Evolutionary conservation across 2,888 invertebrate species (phyloP).

Genomic region (Hypolimnas misippus): DNA sequence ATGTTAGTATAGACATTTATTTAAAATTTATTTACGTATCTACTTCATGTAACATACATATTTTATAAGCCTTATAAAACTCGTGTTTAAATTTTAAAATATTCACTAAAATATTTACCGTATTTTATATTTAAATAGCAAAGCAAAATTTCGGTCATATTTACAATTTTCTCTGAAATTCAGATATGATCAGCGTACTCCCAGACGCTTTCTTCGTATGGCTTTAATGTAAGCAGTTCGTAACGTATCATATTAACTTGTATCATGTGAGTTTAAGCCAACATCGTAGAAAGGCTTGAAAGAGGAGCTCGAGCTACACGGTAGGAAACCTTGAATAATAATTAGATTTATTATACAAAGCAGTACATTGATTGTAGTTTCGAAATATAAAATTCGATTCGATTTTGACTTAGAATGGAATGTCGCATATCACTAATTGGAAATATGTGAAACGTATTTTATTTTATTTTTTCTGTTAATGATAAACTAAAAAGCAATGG

Average conservation of each 20-base stretch:
- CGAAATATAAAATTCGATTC: constrained; percentile 11
- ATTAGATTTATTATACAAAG: constrained; percentile 35
- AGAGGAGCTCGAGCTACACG: constrained; percentile 26
- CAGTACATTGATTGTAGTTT: constrained; percentile 9
- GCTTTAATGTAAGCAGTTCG: constrained; percentile 22
- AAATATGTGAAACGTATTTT: too few relatives aligned
- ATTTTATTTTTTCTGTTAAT: too few relatives aligned
- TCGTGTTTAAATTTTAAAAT: too few relatives aligned
- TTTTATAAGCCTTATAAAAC: too few relatives aligned
- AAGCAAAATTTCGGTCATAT: background rate
- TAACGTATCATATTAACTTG: constrained; percentile 33
- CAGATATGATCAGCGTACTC: background rate
- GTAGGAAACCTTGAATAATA: constrained; percentile 36
- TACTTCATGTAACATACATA: background rate
- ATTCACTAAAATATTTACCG: background rate
- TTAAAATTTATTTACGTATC: too few relatives aligned
- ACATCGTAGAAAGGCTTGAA: constrained; percentile 20
- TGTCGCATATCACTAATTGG: too few relatives aligned
- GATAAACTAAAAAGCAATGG: too few relatives aligned
- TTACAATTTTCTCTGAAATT: background rate
- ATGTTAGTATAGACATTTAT: too few relatives aligned
- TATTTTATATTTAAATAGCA: background rate
- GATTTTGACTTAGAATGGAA: background rate
- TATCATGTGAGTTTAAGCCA: constrained; percentile 40
- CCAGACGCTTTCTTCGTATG: constrained; percentile 14